Evolutionary conservation across 2,113 vertebrate species (phyloP), one percentile per base, ranked within the genome.

Genomic region (Corythornis vintsioides): DNA sequence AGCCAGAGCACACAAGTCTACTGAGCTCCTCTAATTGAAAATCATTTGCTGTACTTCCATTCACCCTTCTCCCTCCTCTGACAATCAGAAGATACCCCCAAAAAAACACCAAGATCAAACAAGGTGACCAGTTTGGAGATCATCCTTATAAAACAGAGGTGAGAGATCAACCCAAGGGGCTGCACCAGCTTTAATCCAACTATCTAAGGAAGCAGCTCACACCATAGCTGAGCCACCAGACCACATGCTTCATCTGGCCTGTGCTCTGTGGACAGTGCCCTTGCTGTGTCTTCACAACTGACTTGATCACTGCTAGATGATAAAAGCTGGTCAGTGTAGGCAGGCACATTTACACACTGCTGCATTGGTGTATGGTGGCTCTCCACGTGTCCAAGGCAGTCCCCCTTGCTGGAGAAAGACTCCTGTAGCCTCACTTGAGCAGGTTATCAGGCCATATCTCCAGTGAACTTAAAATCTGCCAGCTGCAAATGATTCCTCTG

Each of bases 201-300:
- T 53, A 4, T 35, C 61, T 69, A 55, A 70, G 15, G 72, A 56
- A 73, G 35, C 42, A 74, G 20, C 21, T 65, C 13, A 35, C 16
- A 17, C 48, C 47, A 26, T 7, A 89, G 47, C 33, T 40, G 48
- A 65, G 22, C 59, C 83, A 66, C 4, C 21, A 75, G 31, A 50
- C 38, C 16, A 33, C 21, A 60, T 4, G 0, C 25, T 45, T 47
- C 16, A 31, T 24, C 25, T 56, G 63, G 15, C 11, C 43, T 43
- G 24, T 74, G 78, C 22, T 77, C 45, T 69, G 19, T 15, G 22
- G 42, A 28, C 13, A 24, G 33, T 33, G 43, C 66, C 31, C 28
- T 0, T 0, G 0, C 33, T 18, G 15, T 9, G 20, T 52, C 75
- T 59, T 60, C 74, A 29, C 47, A 71, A 11, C 22, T 52, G n/a